phyloP scores from a whole-genome alignment of 1,140 invertebrate genomes.

The Charaxes varanes region DNA sequence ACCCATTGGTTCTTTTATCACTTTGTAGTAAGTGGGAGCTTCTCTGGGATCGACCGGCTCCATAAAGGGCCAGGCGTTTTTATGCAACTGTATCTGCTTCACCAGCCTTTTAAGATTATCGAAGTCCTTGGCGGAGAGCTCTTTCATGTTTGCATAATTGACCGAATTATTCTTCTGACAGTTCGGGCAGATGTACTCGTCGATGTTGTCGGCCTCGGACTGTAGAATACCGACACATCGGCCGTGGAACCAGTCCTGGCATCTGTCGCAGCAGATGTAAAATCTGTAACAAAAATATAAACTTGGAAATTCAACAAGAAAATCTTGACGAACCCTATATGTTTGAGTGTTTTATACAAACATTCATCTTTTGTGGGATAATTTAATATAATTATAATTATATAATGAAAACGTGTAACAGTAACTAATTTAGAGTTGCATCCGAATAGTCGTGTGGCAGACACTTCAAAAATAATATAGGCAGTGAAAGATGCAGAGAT shows the following conservation, averaged over 20 bases:
- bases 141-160: conserved; percentile 93
- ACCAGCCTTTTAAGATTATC: conserved; percentile 89
- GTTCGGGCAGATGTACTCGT: conserved; percentile 96
- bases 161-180: conserved; percentile 92
- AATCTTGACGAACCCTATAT: too few species aligned
- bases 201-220: conserved; percentile 94
- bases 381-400: too few species aligned
- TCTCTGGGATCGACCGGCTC: conserved; percentile 96
- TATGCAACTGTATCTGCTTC: conserved; percentile 94
- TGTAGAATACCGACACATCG: conserved; percentile 96
- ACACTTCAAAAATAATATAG: too few species aligned
- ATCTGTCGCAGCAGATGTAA: conserved; percentile 98
- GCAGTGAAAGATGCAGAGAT: too few species aligned
- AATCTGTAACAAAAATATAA: too few species aligned
- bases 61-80: conserved; percentile 97
- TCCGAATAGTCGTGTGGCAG: too few species aligned
- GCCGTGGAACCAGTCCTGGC: conserved; percentile 99
- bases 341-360: too few species aligned
- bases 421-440: too few species aligned
- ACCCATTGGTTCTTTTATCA: conserved; percentile 99
- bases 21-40: conserved; percentile 97
- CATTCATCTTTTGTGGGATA: too few species aligned
- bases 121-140: conserved; percentile 87
- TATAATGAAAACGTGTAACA: too few species aligned
- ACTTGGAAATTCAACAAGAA: too few species aligned